These are phyloP conservation scores for Heteromurus nitidus DNA, from an alignment of 2,888 invertebrate genomes.

Conservation along the genomic window DNA sequence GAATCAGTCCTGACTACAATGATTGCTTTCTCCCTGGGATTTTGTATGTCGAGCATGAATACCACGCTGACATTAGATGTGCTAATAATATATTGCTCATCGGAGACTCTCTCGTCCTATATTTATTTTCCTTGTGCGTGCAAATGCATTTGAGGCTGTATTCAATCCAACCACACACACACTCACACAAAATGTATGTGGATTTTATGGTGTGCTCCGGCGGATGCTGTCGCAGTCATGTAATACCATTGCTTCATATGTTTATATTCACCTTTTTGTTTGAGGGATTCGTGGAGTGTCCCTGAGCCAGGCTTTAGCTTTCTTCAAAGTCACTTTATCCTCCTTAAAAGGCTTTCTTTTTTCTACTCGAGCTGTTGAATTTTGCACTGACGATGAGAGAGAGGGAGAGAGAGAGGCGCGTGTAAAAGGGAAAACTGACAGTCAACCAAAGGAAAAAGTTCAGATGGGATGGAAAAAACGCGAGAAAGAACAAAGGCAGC, in stretches of 20 bases:
- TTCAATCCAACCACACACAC: not conserved
- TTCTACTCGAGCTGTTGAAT: slow-evolving; percentile 1
- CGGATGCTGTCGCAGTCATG: not conserved
- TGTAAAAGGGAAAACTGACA: not conserved
- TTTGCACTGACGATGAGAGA: not conserved
- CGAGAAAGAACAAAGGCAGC: not conserved
- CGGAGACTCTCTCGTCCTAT: not conserved
- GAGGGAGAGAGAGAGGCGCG: not conserved
- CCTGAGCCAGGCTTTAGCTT: slow-evolving; percentile 41
- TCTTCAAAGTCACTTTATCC: slow-evolving; percentile 39
- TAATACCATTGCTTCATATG: not conserved
- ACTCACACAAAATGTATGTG: too few relatives aligned
- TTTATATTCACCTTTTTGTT: slow-evolving; percentile 23
- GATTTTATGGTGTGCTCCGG: not conserved
- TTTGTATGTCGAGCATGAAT: not conserved
- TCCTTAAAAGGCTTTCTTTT: slow-evolving; percentile 18
- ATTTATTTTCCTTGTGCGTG: not conserved
- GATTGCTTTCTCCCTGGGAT: too few relatives aligned
- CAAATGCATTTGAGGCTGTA: not conserved
- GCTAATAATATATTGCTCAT: not conserved
- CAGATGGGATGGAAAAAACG: too few relatives aligned
- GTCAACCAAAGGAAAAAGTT: too few relatives aligned
- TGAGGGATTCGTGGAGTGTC: slow-evolving; percentile 16
- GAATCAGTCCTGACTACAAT: too few relatives aligned
- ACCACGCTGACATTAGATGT: too few relatives aligned